phyloP scores from a whole-genome alignment of 2,888 invertebrate species.

The Ophion ventricosus region DNA sequence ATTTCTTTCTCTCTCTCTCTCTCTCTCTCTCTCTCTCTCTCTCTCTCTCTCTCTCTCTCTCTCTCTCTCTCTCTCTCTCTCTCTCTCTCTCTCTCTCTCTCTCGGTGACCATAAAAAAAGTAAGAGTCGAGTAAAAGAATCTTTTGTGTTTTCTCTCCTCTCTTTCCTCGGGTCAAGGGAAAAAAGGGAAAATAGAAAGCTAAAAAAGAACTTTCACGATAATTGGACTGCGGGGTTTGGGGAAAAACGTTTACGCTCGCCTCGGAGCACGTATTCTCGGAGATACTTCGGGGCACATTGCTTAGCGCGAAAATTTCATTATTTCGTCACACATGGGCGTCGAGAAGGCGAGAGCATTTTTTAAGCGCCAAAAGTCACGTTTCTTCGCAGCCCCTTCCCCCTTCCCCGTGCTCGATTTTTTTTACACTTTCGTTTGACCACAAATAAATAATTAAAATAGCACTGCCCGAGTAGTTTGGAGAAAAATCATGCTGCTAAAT shows the following conservation, averaged over 20 bases:
- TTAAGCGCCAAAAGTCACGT: background rate
- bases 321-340: slow-evolving; percentile 11
- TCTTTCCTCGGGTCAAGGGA: slow-evolving; percentile 20
- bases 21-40: slow-evolving; percentile 4
- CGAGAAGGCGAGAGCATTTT: background rate
- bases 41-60: slow-evolving; percentile 14
- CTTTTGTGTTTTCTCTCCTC: slow-evolving; percentile 54
- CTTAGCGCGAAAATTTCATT: slow-evolving; percentile 11
- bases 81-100: slow-evolving; percentile 10
- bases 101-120: slow-evolving; percentile 66
- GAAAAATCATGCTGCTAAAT: background rate
- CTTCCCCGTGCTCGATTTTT: background rate
- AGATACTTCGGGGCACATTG: slow-evolving; percentile 34
- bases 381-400: background rate
- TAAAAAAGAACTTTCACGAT: slow-evolving; percentile 64
- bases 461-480: background rate
- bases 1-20: background rate
- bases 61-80: background rate
- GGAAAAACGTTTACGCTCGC: slow-evolving; percentile 38
- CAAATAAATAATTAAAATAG: background rate
- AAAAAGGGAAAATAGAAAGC: slow-evolving; percentile 51
- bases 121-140: slow-evolving; percentile 61
- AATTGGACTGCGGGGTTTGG: slow-evolving; percentile 54
- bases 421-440: background rate
- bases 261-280: slow-evolving; percentile 23